A percentile compares a stretch with the other conserved stretches of the same genome.
Conservation (phyloP, 2,888 invertebrate species). For the Ichneumoninae sp. region DNA sequence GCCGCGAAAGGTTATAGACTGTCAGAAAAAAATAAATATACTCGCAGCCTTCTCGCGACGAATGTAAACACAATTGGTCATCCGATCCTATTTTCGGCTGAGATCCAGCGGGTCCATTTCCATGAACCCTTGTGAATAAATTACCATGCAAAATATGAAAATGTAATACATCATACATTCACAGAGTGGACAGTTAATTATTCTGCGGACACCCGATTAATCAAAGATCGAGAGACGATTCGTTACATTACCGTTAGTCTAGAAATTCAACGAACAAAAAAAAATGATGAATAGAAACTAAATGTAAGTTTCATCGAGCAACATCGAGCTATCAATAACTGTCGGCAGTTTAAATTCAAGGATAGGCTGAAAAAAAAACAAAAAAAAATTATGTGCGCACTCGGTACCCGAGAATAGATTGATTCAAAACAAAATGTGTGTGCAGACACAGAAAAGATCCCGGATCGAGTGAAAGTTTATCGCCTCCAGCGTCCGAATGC, state of each 20-base stretch:
- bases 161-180: background rate
- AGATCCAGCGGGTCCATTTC: background rate
- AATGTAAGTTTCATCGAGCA: background rate
- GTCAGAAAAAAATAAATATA: background rate
- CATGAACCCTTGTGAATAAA: background rate
- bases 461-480: conserved; percentile 38
- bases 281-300: background rate
- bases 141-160: background rate
- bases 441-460: conserved; percentile 16
- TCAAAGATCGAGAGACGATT: background rate
- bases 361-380: background rate
- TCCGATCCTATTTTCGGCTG: background rate
- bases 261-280: background rate
- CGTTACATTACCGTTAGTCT: background rate
- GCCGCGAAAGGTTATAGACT: background rate
- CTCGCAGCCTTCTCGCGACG: background rate
- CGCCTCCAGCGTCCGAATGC: conserved; percentile 1
- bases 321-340: background rate
- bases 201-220: background rate
- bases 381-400: background rate
- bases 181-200: conserved; percentile 4
- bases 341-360: background rate
- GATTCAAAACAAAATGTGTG: background rate
- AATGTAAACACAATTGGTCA: background rate
- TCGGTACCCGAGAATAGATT: background rate